These are phyloP conservation scores for Cephus runcator DNA, from an alignment of 2,888 invertebrate species.

Conservation along the genomic window DNA sequence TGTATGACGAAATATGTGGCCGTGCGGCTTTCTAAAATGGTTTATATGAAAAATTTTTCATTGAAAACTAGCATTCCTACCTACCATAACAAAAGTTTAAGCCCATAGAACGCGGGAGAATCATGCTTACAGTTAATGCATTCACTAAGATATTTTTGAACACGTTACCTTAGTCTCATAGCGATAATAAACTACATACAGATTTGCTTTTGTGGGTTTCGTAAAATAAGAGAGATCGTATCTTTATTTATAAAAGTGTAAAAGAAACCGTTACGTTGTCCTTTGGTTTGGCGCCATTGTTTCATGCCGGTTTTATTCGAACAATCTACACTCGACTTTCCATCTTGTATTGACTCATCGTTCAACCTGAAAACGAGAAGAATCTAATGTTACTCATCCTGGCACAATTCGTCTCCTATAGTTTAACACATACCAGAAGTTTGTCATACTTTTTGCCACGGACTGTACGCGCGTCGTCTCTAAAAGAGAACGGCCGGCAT, in stretches of 20 bases:
- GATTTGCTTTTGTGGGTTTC: not conserved
- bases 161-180: not conserved
- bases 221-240: not conserved
- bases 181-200: not conserved
- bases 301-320: not conserved
- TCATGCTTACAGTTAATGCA: not conserved
- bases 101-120: not conserved
- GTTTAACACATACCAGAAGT: not conserved
- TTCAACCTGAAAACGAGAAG: not conserved
- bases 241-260: not conserved
- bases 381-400: not conserved
- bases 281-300: not conserved
- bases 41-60: not conserved
- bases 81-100: not conserved
- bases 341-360: not conserved
- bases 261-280: not conserved
- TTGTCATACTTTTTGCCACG: constrained; percentile 14
- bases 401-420: not conserved
- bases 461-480: constrained; percentile 25
- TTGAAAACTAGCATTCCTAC: not conserved
- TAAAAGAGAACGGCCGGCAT: constrained; percentile 37
- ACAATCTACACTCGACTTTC: not conserved
- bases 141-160: not conserved
- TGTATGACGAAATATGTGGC: not conserved
- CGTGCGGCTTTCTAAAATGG: not conserved